Percentiles rank a stretch among this genome's conserved stretches.
Conservation (phyloP, 2,888 invertebrate genomes). For the Tiliacea citrago region DNA sequence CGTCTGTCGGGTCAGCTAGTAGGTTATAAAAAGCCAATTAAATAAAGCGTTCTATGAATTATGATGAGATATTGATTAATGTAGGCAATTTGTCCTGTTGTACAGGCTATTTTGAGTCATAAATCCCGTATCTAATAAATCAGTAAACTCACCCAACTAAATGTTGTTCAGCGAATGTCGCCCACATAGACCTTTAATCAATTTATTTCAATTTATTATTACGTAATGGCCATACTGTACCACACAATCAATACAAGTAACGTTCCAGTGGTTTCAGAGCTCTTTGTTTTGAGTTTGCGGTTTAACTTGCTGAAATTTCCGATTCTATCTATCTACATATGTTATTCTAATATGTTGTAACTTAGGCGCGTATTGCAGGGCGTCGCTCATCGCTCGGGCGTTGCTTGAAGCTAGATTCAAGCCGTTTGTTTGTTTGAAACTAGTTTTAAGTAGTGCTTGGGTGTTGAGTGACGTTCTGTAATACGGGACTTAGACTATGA, state of each 20-base stretch:
- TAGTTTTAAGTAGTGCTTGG: too few relatives aligned
- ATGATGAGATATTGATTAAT: constrained; percentile 7
- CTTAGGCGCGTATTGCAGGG: too few relatives aligned
- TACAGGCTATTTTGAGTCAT: background rate
- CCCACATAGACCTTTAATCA: constrained; percentile 44
- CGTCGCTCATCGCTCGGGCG: too few relatives aligned
- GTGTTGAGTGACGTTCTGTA: too few relatives aligned
- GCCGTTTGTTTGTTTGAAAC: too few relatives aligned
- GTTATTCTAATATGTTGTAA: too few relatives aligned
- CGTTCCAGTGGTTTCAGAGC: constrained; percentile 20
- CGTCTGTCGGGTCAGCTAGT: too few relatives aligned
- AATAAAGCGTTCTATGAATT: background rate
- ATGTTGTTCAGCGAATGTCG: constrained; percentile 38
- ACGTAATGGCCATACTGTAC: constrained; percentile 37
- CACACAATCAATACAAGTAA: constrained; percentile 34
- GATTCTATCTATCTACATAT: too few relatives aligned
- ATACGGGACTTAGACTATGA: too few relatives aligned
- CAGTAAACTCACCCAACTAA: constrained; percentile 22
- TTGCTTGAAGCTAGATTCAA: too few relatives aligned
- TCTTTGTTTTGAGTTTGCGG: constrained; percentile 20
- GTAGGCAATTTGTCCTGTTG: background rate
- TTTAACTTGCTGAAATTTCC: background rate
- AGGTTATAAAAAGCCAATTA: background rate
- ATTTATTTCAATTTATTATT: constrained; percentile 55
- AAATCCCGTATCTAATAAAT: constrained; percentile 35